Evolutionary conservation across 2,113 vertebrate genomes (phyloP).

Genomic region (Brachyhypopomus occidentalis): DNA sequence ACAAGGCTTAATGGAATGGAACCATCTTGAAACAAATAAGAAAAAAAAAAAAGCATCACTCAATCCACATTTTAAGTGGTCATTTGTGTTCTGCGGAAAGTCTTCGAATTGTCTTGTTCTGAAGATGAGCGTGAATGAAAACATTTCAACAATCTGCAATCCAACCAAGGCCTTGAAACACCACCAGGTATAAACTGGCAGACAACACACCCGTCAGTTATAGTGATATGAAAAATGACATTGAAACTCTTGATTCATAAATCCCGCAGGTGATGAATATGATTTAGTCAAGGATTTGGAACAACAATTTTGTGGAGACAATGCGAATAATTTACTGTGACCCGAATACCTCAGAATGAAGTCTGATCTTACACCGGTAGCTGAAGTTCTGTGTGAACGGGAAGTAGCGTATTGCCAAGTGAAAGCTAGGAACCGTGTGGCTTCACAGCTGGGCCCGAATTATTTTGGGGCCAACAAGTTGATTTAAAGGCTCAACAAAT

Average conservation of each 20-base stretch:
- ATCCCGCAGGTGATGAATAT: no score
- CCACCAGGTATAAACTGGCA: not conserved
- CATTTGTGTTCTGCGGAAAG: not conserved
- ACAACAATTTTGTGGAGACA: not conserved
- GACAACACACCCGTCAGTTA: no score
- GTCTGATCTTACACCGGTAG: not conserved
- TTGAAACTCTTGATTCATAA: not conserved
- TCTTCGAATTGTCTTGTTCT: not conserved
- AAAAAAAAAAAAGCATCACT: not conserved
- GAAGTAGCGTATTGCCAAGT: not conserved
- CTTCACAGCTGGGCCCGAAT: constrained; percentile 25
- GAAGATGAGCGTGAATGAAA: not conserved
- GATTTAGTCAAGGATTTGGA: no score
- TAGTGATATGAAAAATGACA: not conserved
- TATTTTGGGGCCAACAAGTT: constrained; percentile 25
- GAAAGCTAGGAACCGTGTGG: constrained; percentile 15
- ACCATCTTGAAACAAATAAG: constrained; percentile 22
- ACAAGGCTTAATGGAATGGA: constrained; percentile 36
- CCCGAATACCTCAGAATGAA: not conserved
- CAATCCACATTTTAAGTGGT: constrained; percentile 29
- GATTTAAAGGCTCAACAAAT: constrained; percentile 33
- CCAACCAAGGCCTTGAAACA: not conserved
- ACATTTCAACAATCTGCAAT: not conserved
- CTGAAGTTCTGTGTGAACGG: no score
- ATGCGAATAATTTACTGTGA: no score